Evolutionary conservation across 2,797 vertebrate species (phyloP).

Genomic region (Fringilla coelebs): DNA sequence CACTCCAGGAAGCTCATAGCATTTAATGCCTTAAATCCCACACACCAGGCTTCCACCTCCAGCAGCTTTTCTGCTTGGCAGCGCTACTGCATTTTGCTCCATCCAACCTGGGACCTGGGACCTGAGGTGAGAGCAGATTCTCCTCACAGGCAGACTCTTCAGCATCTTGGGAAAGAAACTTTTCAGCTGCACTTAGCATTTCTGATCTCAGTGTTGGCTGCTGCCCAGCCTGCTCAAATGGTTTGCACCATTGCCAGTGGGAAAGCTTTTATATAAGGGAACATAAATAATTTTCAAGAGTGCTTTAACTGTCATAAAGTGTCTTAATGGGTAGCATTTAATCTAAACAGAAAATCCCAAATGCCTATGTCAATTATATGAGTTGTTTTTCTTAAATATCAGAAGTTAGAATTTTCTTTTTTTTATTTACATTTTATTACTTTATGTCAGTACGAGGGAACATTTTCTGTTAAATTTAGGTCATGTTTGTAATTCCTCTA

Average conservation of each 20-base stretch:
- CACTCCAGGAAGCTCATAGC: background rate
- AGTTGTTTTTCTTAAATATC: background rate
- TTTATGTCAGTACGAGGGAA: background rate
- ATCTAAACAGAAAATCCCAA: background rate
- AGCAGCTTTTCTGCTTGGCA: background rate
- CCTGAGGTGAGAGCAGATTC: background rate
- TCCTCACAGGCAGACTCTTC: background rate
- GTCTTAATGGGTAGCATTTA: background rate
- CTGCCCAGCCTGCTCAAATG: conserved; percentile 6
- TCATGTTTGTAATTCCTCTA: background rate
- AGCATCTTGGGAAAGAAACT: background rate
- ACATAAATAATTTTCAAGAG: conserved; percentile 9
- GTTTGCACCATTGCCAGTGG: background rate
- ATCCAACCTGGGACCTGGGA: accelerated
- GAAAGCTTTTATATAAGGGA: conserved; percentile 3
- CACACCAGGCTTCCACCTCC: background rate
- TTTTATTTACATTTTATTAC: background rate
- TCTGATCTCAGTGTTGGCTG: conserved; percentile 17
- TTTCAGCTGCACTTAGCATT: background rate
- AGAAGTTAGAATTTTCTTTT: background rate
- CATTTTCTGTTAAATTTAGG: background rate
- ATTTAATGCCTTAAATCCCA: background rate
- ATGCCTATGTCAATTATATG: background rate
- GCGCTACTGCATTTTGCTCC: background rate
- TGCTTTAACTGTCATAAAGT: background rate